phyloP scores from a whole-genome alignment of 2,888 invertebrate genomes.

The Caenorhabditis sp. region DNA sequence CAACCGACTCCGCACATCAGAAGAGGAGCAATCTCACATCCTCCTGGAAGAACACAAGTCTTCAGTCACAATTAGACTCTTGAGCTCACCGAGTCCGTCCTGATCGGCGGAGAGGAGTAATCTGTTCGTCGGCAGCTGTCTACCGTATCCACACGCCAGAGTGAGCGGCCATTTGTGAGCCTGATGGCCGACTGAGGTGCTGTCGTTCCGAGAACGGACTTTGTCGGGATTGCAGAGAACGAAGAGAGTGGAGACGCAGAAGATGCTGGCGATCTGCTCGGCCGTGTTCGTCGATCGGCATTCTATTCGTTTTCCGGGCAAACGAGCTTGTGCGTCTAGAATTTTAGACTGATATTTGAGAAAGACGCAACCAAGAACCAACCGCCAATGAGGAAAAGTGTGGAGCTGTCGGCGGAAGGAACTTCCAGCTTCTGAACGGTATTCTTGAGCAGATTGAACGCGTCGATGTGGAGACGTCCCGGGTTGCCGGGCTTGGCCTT shows the following conservation, averaged over 20 bases:
- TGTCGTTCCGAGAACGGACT: constrained; percentile 72
- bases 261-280: constrained; percentile 81
- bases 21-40: constrained; percentile 64
- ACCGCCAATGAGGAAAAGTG: constrained; percentile 78
- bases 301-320: constrained; percentile 78
- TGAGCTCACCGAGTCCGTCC: constrained; percentile 36
- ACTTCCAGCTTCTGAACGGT: constrained; percentile 79
- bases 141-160: constrained; percentile 81
- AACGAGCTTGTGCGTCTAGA: constrained; percentile 78
- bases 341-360: too few relatives aligned
- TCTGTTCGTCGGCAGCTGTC: constrained; percentile 59
- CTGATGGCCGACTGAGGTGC: constrained; percentile 75
- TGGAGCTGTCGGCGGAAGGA: constrained; percentile 76
- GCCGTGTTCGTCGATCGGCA: constrained; percentile 79
- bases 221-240: constrained; percentile 81
- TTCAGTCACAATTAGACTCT: neutral
- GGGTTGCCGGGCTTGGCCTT: constrained; percentile 75
- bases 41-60: constrained; percentile 17
- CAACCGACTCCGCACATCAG: constrained; percentile 69
- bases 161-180: constrained; percentile 80
- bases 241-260: constrained; percentile 81
- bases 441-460: constrained; percentile 78
- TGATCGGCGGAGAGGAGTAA: constrained; percentile 38
- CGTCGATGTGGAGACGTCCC: constrained; percentile 76
- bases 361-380: too few relatives aligned